phyloP scores from a whole-genome alignment of 2,113 vertebrate genomes.

The Peromyscus californicus region DNA sequence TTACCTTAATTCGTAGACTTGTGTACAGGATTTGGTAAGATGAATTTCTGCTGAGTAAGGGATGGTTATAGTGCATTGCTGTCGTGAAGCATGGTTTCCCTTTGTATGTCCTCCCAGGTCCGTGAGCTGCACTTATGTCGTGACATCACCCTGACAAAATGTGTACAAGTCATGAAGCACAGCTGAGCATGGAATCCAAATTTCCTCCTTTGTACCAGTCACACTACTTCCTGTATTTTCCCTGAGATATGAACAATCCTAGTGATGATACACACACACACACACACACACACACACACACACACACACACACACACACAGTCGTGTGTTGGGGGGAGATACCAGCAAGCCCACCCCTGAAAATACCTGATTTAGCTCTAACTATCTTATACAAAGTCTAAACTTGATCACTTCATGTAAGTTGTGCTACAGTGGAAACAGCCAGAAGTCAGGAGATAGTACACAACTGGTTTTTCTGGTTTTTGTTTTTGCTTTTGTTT shows the following conservation, averaged over 20 bases:
- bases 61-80: too few relatives aligned
- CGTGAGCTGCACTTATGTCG: background rate
- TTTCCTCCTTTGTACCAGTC: background rate
- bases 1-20: background rate
- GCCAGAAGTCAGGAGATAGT: slow-evolving; percentile 9
- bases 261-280: background rate
- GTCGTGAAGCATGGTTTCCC: background rate
- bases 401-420: background rate
- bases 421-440: background rate
- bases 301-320: background rate
- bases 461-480: background rate
- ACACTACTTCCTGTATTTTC: background rate
- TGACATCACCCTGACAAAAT: background rate
- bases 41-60: background rate
- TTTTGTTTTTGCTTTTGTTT: background rate
- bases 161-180: too few relatives aligned
- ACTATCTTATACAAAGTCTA: background rate
- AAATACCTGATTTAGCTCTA: background rate
- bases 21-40: background rate
- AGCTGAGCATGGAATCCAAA: background rate
- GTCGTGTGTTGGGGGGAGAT: background rate
- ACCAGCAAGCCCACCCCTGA: background rate
- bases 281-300: too few relatives aligned
- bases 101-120: background rate
- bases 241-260: background rate